These are phyloP conservation scores for Thalassaphorura encarpata DNA, from an alignment of 1,140 invertebrate genomes.

Conservation along the genomic window DNA sequence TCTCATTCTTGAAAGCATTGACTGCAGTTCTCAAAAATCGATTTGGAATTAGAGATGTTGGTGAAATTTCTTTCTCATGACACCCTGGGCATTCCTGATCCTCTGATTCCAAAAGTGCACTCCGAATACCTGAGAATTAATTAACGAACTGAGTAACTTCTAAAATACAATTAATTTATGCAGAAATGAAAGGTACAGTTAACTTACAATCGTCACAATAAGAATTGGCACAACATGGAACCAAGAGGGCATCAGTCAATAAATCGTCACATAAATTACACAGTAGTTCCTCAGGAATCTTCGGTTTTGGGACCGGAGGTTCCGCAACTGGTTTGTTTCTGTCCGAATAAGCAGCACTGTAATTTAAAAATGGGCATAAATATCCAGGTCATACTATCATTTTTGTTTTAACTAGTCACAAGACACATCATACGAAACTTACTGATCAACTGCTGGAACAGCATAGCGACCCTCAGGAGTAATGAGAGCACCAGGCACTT, in stretches of 20 bases:
- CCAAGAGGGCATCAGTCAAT: constrained; percentile 90
- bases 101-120: constrained; percentile 77
- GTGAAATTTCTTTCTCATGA: constrained; percentile 80
- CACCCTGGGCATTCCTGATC: constrained; percentile 91
- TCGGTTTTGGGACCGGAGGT: constrained; percentile 48
- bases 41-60: constrained; percentile 86
- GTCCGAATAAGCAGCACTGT: constrained; percentile 64
- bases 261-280: constrained; percentile 88
- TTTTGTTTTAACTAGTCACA: background rate
- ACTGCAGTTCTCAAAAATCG: constrained; percentile 78
- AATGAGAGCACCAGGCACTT: constrained; percentile 82
- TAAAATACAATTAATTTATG: background rate
- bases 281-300: constrained; percentile 79
- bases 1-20: constrained; percentile 77
- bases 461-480: constrained; percentile 85
- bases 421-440: constrained; percentile 38
- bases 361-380: constrained; percentile 34
- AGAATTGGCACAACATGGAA: constrained; percentile 92
- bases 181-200: background rate
- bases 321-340: constrained; percentile 56
- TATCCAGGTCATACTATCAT: background rate
- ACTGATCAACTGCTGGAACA: constrained; percentile 83
- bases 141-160: background rate
- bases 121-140: constrained; percentile 60
- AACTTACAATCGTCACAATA: constrained; percentile 95